A percentile compares a stretch with the other conserved stretches of the same genome.
phyloP scores from a whole-genome alignment of 2,888 invertebrate species.

The Drosophila subquinaria region DNA sequence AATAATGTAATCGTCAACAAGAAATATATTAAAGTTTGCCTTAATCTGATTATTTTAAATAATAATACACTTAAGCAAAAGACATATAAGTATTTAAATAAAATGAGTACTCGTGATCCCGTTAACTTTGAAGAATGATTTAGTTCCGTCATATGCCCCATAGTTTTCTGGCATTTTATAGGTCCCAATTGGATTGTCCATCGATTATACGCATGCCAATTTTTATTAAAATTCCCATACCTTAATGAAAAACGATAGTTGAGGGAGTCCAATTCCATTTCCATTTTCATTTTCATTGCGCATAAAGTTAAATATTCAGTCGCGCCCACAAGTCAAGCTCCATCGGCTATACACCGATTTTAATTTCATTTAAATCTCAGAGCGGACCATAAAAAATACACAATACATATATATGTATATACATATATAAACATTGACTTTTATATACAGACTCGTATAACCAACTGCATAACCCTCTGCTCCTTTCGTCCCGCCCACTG shows the following conservation, averaged over 20 bases:
- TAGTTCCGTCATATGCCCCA: conserved; percentile 6
- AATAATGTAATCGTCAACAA: neutral
- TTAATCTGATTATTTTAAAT: neutral
- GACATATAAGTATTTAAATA: neutral
- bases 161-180: conserved; percentile 3
- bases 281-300: conserved; percentile 40
- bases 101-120: neutral
- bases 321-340: conserved; percentile 67
- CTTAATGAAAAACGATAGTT: conserved; percentile 64
- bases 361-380: conserved; percentile 75
- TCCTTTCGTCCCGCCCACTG: conserved; percentile 1
- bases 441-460: conserved; percentile 9
- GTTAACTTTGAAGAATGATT: conserved; percentile 9
- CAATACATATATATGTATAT: conserved; percentile 31
- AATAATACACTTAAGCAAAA: neutral
- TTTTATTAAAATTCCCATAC: conserved; percentile 52
- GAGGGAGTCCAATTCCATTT: conserved; percentile 20
- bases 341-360: conserved; percentile 48
- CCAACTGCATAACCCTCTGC: conserved; percentile 23
- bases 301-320: conserved; percentile 71
- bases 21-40: neutral
- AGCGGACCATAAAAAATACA: conserved; percentile 57
- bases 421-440: too few relatives aligned
- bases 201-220: conserved; percentile 51
- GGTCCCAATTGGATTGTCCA: conserved; percentile 42